These are phyloP conservation scores for Aphaenogaster floridana DNA, from an alignment of 1,140 invertebrate genomes.

Conservation along the genomic window DNA sequence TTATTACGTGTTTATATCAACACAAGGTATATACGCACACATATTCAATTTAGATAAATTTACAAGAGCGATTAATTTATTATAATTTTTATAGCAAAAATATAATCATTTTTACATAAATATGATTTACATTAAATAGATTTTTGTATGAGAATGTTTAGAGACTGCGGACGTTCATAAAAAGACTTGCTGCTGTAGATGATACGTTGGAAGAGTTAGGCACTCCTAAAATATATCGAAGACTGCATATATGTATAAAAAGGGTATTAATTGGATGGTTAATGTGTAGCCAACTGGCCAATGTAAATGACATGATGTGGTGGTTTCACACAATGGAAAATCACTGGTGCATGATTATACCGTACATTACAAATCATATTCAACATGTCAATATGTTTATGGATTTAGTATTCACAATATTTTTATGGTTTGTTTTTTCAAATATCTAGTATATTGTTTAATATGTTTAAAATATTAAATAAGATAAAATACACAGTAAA, in stretches of 20 bases:
- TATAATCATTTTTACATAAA: background rate
- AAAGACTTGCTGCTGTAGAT: constrained; percentile 27
- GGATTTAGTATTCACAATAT: background rate
- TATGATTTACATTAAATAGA: background rate
- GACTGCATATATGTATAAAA: background rate
- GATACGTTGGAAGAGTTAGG: constrained; percentile 34
- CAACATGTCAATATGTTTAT: background rate
- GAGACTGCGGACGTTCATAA: constrained; percentile 28
- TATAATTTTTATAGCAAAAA: background rate
- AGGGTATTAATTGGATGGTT: constrained; percentile 16
- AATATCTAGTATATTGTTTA: too few relatives aligned
- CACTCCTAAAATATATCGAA: constrained; percentile 11
- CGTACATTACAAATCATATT: background rate
- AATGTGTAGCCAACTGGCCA: background rate
- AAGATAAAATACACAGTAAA: background rate
- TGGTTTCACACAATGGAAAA: background rate
- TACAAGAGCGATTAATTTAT: background rate
- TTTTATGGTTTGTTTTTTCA: background rate
- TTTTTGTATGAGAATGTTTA: background rate
- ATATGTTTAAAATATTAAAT: background rate
- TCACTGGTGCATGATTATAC: background rate
- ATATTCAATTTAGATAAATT: background rate
- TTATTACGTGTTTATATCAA: background rate
- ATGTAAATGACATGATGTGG: background rate
- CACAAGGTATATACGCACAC: background rate